phyloP scores from a whole-genome alignment of 2,113 vertebrate species.

The Prolemur simus region DNA sequence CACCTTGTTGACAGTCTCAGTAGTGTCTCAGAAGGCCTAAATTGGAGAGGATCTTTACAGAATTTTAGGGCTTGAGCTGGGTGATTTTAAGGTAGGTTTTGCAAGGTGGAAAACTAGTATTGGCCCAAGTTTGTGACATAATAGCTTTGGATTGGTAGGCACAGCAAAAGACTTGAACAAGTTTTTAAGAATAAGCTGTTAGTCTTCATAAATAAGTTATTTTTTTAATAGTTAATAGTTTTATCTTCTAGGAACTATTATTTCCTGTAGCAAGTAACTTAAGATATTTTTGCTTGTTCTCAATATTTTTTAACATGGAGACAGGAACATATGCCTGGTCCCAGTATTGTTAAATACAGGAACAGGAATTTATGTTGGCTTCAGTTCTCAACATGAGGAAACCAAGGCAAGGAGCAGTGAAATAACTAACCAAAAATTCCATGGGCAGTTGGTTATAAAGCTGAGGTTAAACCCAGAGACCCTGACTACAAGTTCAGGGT shows the following conservation, averaged over 20 bases:
- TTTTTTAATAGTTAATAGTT: neutral
- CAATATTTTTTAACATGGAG: neutral
- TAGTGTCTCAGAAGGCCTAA: neutral
- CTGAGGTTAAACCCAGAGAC: neutral
- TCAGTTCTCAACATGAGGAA: constrained; percentile 28
- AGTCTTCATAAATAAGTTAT: neutral
- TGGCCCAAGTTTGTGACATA: neutral
- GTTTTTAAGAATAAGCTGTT: neutral
- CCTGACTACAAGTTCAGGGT: neutral
- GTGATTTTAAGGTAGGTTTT: constrained; percentile 22
- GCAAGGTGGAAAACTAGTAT: neutral
- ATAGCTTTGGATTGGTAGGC: neutral
- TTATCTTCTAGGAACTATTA: constrained; percentile 35
- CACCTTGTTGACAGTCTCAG: neutral
- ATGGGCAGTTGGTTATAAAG: neutral
- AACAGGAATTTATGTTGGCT: constrained; percentile 19
- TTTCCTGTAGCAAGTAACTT: constrained; percentile 30
- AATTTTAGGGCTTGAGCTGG: neutral
- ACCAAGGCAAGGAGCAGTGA: neutral
- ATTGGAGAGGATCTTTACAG: neutral
- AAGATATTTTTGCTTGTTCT: constrained; percentile 39
- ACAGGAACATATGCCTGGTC: constrained; percentile 13
- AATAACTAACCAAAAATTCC: neutral
- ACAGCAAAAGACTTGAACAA: neutral
- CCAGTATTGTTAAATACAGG: constrained; percentile 18